These are phyloP conservation scores for Archaeoteleia sp. DNA, from an alignment of 2,888 invertebrate species.

Conservation along the genomic window DNA sequence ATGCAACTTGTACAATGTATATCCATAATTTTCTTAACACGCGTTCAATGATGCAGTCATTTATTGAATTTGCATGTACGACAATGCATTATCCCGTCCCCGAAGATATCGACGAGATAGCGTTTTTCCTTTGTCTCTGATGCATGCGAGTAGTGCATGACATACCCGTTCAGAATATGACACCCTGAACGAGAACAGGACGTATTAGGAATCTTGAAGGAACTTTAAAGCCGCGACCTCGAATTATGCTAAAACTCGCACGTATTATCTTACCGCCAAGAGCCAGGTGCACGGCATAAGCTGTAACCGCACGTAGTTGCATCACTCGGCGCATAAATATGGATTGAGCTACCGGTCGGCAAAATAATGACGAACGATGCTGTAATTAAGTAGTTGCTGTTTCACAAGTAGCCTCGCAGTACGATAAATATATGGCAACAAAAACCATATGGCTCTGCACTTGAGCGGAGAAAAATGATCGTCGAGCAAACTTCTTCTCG, in stretches of 20 bases:
- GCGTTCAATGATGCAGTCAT: too few relatives aligned
- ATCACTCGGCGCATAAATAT: constrained; percentile 61
- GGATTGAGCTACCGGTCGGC: constrained; percentile 55
- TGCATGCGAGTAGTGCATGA: constrained; percentile 22
- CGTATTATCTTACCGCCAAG: constrained; percentile 51
- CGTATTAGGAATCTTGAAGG: constrained; percentile 50
- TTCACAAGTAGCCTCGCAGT: constrained; percentile 52
- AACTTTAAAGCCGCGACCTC: constrained; percentile 53
- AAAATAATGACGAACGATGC: constrained; percentile 57
- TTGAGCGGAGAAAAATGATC: constrained; percentile 41
- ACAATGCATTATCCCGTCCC: too few relatives aligned
- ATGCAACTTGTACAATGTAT: too few relatives aligned
- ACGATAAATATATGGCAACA: constrained; percentile 50
- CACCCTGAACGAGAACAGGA: constrained; percentile 39
- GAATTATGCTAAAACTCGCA: constrained; percentile 57
- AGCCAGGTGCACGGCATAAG: constrained; percentile 58
- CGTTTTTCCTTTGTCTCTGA: too few relatives aligned
- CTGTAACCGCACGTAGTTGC: constrained; percentile 56
- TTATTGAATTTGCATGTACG: too few relatives aligned
- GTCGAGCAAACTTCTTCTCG: constrained; percentile 32
- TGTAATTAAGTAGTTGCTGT: constrained; percentile 57
- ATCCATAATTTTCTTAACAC: too few relatives aligned
- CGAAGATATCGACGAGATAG: too few relatives aligned
- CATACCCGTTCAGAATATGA: constrained; percentile 32
- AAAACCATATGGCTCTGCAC: constrained; percentile 51